Base-by-base conservation (phyloP, 2,113 vertebrate genomes). In the Motacilla tschutschensis region DNA sequence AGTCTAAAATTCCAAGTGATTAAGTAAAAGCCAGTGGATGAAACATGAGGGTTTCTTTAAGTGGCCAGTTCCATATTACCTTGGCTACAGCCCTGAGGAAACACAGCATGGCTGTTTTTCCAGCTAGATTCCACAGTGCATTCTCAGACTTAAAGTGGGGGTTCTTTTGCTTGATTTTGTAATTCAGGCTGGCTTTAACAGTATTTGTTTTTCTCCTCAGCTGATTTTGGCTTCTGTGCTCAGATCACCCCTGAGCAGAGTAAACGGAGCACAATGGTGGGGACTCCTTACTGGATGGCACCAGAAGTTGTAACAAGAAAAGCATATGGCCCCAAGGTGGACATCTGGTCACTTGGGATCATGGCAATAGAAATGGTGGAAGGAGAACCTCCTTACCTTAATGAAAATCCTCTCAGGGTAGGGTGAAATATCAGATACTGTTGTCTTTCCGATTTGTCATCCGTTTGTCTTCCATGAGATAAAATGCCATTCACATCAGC, bases 351-450 rank as follows among this genome's bases (percentile, higher is more conserved):
- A 47, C 96, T 99, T 90, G 99, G 99, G 79, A 99, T 99, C 95
- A 99, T 99, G 99, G 99, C 99, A 67, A 99, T 99, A 93, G 99
- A 99, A 96, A 99, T 99, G 99, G 98, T 99, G 94, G 99, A 99
- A 97, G 99, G 99, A 95, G 99, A 99, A 93, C 99, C 99, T 8
- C 99, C 99, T 35, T 99, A 99, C 92, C 98, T 99, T 96, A 99
- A 99, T 60, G 99, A 99, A 97, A 99, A 99, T 96, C 99, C 99
- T 91, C 98, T 99, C 97, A 99, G 99, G 98, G 99, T 99, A 97
- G 97, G 94, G 95, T 92, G 65, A 73, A 70, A 62, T 59, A 55
- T 13, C 33, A 59, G 43, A 50, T 74, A 25, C n/a, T 15, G 2
- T 26, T 79, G 26, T 60, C 60, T 63, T 65, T 38, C 31, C 77